A percentile compares a stretch with the other conserved stretches of the same genome.
phyloP scores from a whole-genome alignment of 2,888 invertebrate genomes.

The Mayetiola destructor region DNA sequence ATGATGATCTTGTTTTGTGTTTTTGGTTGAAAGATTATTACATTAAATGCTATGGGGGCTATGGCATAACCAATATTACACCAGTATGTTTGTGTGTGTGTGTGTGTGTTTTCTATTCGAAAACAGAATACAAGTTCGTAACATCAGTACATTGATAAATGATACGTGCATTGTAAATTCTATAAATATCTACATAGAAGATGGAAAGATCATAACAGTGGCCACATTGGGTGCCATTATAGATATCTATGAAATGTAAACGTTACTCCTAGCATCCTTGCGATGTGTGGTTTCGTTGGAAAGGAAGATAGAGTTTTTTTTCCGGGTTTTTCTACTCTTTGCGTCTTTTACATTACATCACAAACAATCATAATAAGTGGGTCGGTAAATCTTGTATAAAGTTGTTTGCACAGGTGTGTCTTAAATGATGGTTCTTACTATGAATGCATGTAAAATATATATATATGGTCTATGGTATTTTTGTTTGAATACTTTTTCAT shows the following conservation, averaged over 20 bases:
- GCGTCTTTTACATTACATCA: slow-evolving; percentile 1
- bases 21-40: no score
- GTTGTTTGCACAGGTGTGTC: slow-evolving; percentile 14
- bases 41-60: no score
- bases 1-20: background rate
- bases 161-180: background rate
- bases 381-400: slow-evolving; percentile 14
- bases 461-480: no score
- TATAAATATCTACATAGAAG: background rate
- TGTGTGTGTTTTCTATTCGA: no score
- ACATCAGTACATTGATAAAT: background rate
- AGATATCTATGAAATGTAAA: background rate
- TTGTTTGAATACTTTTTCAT: no score
- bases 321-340: background rate
- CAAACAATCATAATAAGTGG: slow-evolving; percentile 12
- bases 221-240: background rate
- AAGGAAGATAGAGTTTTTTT: background rate
- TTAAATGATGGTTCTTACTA: slow-evolving; percentile 13
- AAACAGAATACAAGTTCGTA: no score
- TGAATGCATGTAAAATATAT: no score
- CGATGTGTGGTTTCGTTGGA: background rate
- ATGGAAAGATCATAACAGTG: background rate
- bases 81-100: background rate
- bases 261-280: background rate
- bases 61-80: background rate